Percentiles rank a stretch among this genome's conserved stretches.
phyloP scores from a whole-genome alignment of 2,797 vertebrate species.

The Naso thynnoides region DNA sequence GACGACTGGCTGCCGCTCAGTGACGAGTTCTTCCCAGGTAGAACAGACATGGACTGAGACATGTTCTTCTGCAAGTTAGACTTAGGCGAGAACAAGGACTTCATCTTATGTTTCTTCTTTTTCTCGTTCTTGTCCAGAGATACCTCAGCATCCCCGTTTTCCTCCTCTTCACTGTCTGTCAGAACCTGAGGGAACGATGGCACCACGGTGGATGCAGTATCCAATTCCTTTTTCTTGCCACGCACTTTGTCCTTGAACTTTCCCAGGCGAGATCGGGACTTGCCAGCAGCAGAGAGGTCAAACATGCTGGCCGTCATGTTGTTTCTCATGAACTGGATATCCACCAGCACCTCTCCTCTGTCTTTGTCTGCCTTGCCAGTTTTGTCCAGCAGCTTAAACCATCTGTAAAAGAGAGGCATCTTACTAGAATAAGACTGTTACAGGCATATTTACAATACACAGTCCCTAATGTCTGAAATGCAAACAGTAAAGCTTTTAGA shows the following conservation, averaged over 20 bases:
- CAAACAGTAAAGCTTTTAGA: background rate
- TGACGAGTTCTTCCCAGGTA: constrained; percentile 78
- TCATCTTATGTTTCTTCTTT: constrained; percentile 91
- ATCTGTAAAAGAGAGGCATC: constrained; percentile 80
- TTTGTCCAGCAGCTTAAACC: constrained; percentile 93
- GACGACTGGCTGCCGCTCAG: constrained; percentile 82
- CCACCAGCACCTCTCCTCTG: constrained; percentile 93
- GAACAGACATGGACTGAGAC: constrained; percentile 94
- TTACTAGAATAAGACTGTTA: background rate
- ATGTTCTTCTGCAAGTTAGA: constrained; percentile 90
- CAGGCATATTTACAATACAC: background rate
- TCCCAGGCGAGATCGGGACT: constrained; percentile 90
- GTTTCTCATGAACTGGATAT: constrained; percentile 95
- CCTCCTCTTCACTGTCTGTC: constrained; percentile 92
- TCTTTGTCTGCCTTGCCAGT: constrained; percentile 93
- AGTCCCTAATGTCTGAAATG: background rate
- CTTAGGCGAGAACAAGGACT: constrained; percentile 89
- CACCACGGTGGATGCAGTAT: constrained; percentile 83
- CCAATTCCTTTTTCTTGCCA: constrained; percentile 89
- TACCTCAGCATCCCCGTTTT: constrained; percentile 22
- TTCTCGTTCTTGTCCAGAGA: constrained; percentile 56
- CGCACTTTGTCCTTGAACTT: constrained; percentile 96
- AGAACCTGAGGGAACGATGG: constrained; percentile 82
- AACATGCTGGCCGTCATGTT: constrained; percentile 98
- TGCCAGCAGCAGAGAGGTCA: constrained; percentile 92